Evolutionary conservation across 1,140 invertebrate genomes (phyloP).

Genomic region (Odontomachus brunneus): DNA sequence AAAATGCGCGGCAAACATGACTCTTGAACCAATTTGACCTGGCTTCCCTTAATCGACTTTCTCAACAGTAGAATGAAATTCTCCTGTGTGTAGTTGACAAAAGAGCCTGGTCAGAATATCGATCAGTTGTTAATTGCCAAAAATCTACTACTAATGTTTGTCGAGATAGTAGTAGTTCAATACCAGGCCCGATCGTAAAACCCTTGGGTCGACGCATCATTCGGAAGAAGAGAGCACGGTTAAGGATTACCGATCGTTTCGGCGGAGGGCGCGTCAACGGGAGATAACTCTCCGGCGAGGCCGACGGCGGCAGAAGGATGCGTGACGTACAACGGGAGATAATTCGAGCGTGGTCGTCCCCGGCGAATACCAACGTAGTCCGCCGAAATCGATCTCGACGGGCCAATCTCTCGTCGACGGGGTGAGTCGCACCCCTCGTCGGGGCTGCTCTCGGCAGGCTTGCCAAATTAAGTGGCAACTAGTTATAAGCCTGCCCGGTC

Average conservation of each 20-base stretch:
- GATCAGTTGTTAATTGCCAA: too few species aligned
- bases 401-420: constrained; percentile 61
- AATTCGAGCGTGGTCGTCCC: constrained; percentile 49
- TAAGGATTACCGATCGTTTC: constrained; percentile 32
- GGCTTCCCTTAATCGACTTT: too few species aligned
- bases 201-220: background rate
- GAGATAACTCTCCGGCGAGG: constrained; percentile 36
- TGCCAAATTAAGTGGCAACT: constrained; percentile 84
- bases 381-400: constrained; percentile 71
- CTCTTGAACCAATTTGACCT: too few species aligned
- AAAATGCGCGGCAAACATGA: too few species aligned
- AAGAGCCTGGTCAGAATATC: too few species aligned
- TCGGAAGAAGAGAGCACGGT: background rate
- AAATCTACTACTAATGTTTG: too few species aligned
- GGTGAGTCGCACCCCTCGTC: constrained; percentile 60
- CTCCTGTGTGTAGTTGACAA: too few species aligned
- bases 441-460: constrained; percentile 35
- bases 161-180: too few species aligned
- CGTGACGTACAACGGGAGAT: constrained; percentile 48
- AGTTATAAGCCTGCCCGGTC: constrained; percentile 75
- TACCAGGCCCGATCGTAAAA: too few species aligned
- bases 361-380: constrained; percentile 50
- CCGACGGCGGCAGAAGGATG: constrained; percentile 41
- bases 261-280: constrained; percentile 2
- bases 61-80: too few species aligned